Evolutionary conservation across 1,140 invertebrate species (phyloP), one percentile per base, ranked within the genome.

Genomic region (Drosophila obscura): DNA sequence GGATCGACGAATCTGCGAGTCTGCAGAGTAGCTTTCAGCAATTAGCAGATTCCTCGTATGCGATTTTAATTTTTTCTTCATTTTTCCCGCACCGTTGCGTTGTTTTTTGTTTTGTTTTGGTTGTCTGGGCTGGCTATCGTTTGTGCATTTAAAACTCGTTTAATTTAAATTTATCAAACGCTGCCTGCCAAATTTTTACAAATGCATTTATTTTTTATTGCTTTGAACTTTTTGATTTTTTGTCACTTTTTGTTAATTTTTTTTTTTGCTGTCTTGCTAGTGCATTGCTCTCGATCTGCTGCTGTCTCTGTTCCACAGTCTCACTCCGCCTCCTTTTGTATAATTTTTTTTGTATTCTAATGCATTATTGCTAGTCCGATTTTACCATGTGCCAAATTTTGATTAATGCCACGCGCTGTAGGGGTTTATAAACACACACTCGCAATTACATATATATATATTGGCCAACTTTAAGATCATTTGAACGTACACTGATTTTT

Each of bases 91-190:
- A 58, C 64, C 67, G 41, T 44, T 24, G 44, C 5, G 41, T 35
- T 16, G 6, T 24, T 43, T 58, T 28, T 26, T 55, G 16, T 51
- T 15, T 26, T 15, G 5, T 51, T 39, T 60, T 63, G 49, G 49
- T 53, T 56, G 39, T 2, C 31, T 41, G 8, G 28, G 26, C 48
- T 48, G 59, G 68, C 59, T 62, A 65, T 51, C 46, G 71, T 49
- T 85, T 87, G 60, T 82, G 83, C 62, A 88, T 82, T 87, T 72
- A 57, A 85, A 87, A 85, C 83, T 82, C 82, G 82, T 87, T 87
- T 85, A 87, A 85, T 85, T 85, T 61, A 66, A 82, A 85, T 85
- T 82, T 87, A 62, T 87, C 68, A 81, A 81, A 77, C 72, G 69
- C 78, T 73, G 74, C 51, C 82, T 67, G 81, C 68, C 82, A 81